Base-by-base conservation (phyloP, 2,888 invertebrate genomes). In the Eudasyphora cyanicolor region DNA sequence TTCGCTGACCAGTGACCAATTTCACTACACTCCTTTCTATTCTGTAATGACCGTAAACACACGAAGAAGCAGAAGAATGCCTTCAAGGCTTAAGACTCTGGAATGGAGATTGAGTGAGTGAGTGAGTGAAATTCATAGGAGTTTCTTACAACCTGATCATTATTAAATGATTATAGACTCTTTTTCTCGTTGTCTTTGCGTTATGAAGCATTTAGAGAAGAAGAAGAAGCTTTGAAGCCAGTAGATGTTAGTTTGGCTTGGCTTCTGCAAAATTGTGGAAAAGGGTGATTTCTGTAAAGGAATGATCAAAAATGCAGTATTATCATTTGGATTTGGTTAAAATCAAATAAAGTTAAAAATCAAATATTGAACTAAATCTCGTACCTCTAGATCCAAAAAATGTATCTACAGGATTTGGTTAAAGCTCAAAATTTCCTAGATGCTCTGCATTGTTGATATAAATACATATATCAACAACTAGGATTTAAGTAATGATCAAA, bases 51-150 rank as follows among this genome's bases (percentile, higher is more conserved):
- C 29, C n/a, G 54, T 5, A 32, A 8, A 4, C 8, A 32, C 32
- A 32, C n/a, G 32, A 4, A 32, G 4, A 14, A n/a, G n/a, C 29
- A 17, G 4, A 14, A 29, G 60, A 60, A 60, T 60, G 29, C 29
- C 35, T 62, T 35, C 19, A 38, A 38, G 35, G 19, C 35, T 64
- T 64, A 19, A 57, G 19, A n/a, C n/a, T n/a, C n/a, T n/a, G n/a
- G n/a, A n/a, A n/a, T n/a, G n/a, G n/a, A n/a, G n/a, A n/a, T n/a
- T n/a, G n/a, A n/a, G n/a, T n/a, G n/a, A n/a, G n/a, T n/a, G n/a
- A n/a, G n/a, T n/a, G n/a, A 57, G 29, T 64, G 64, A 64, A 17
- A 64, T 64, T 64, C 35, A 64, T 35, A 75, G 70, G 27, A 76
- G 51, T 70, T 62, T 32, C 29, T 79, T 54, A 57, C 38, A 67